These are phyloP conservation scores for Drosophila erecta DNA, from an alignment of 1,140 invertebrate species.

Conservation along the genomic window DNA sequence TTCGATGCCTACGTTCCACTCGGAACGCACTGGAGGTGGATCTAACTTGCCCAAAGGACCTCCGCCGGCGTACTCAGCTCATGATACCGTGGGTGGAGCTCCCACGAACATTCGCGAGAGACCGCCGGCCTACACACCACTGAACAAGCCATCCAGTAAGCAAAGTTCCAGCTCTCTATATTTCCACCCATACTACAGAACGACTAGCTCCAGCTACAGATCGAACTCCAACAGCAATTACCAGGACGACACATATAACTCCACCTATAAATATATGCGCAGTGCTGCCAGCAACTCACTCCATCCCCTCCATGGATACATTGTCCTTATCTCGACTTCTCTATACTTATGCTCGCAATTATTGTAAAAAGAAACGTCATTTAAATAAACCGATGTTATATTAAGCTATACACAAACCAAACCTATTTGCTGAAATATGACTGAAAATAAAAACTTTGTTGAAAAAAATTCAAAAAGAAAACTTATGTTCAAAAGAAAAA, in stretches of 20 bases:
- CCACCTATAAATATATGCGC: not conserved
- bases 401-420: not conserved
- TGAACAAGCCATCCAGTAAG: not conserved
- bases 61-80: no score
- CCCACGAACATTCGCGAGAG: not conserved
- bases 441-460: no score
- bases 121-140: not conserved
- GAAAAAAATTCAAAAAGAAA: no score
- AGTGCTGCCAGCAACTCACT: not conserved
- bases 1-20: no score
- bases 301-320: not conserved
- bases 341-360: not conserved
- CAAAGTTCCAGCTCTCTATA: not conserved
- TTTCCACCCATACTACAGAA: not conserved
- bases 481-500: no score
- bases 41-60: no score
- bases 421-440: no score
- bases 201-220: not conserved
- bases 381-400: no score
- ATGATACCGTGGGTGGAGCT: no score
- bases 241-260: not conserved
- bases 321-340: not conserved
- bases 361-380: not conserved
- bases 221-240: not conserved
- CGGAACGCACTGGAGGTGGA: no score